Evolutionary conservation across 1,140 invertebrate genomes (phyloP).

Genomic region (Lepidurus packardi): DNA sequence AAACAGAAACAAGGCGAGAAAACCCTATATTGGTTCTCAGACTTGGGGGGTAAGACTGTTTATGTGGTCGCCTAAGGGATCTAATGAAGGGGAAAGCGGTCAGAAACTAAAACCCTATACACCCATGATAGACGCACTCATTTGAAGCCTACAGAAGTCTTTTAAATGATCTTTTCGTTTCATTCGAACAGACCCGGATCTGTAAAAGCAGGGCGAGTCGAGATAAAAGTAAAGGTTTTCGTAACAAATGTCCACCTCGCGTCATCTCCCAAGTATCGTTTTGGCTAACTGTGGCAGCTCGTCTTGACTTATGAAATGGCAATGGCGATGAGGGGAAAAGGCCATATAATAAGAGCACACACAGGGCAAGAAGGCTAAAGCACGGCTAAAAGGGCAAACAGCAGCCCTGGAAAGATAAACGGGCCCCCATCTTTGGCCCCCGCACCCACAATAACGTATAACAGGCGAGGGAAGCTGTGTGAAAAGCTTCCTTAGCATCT

Average conservation of each 20-base stretch:
- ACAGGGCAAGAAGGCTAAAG: neutral
- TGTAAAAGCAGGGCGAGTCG: neutral
- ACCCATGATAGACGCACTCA: no score
- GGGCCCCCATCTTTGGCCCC: neutral
- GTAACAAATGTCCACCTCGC: conserved; percentile 8
- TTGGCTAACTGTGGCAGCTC: conserved; percentile 20
- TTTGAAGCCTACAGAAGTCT: neutral
- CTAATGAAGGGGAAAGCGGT: neutral
- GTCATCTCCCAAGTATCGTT: conserved; percentile 13
- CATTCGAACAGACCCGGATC: neutral
- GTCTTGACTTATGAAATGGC: conserved; percentile 21
- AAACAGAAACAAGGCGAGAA: neutral
- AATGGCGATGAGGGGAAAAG: neutral
- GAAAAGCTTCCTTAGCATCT: neutral
- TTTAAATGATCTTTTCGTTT: neutral
- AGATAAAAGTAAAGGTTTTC: neutral
- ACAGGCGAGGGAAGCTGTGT: neutral
- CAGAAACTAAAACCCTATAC: neutral
- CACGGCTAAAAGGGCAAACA: conserved; percentile 5
- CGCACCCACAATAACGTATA: neutral
- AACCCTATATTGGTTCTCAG: neutral
- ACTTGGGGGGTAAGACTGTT: neutral
- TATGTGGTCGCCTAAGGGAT: neutral
- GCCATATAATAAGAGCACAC: neutral
- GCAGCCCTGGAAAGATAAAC: neutral